Evolutionary conservation across 2,888 invertebrate genomes (phyloP), one percentile per base, ranked within the genome.

Genomic region (Eupithecia tripunctaria): DNA sequence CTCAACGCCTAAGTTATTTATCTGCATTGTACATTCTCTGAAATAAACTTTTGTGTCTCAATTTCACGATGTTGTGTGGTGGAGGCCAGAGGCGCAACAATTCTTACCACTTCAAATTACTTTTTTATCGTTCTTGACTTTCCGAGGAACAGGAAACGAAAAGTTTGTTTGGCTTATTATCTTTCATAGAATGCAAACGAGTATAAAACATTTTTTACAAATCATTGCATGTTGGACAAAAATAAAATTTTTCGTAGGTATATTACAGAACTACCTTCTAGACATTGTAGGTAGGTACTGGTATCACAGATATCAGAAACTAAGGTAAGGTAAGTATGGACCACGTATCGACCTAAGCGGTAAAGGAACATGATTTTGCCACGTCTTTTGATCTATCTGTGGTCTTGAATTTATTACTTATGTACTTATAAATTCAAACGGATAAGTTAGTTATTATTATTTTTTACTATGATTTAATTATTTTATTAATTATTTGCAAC

Each of bases 1-100:
- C 73, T 72, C 76, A 74, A 74, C 72, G 67, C 72, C 76, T 68
- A 59, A 65, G 71, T 71, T 78, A 74, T 76, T 76, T 74, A 73
- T 74, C 72, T 73, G 63, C 67, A 43, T 25, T 65, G 74, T 74
- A 76, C 74, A 75, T 75, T 73, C 70, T 65, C 62, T 29, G 70
- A 74, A 69, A 74, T 74, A 74, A 71, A 74, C 74, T 69, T 70
- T 67, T 69, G 67, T 74, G 69, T 69, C 74, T 74, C 69, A 71
- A 74, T 74, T 71, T 71, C 8, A 38, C 47, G 63, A 14, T 12
- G n/a, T 21, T 3, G 21, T 10, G 21, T 51, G 47, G 47, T 8
- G 47, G 47, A 51, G n/a, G 47, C 47, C 21, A 51, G 47, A 51
- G 47, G 47, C 21, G 10, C 36, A 5, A 38, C 12, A 41, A 47